Conservation (phyloP, 1,140 invertebrate genomes). For the Cotesia chilonis region DNA sequence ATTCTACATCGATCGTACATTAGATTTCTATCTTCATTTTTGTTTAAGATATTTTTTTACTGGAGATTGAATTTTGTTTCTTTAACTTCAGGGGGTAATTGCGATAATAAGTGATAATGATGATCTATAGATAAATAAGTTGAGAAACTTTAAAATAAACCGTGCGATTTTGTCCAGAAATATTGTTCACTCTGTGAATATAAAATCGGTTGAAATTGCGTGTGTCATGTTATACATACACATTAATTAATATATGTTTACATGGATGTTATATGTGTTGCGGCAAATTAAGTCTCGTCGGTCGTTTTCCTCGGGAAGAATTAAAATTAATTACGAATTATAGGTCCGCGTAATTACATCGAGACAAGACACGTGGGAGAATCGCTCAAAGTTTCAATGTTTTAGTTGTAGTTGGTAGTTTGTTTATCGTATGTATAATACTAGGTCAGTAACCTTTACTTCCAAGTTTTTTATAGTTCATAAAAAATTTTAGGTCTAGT, state of each 20-base stretch:
- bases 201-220: slow-evolving; percentile 24
- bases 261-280: slow-evolving; percentile 32
- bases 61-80: too few relatives aligned
- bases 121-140: too few relatives aligned
- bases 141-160: too few relatives aligned
- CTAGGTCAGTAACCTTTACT: too few relatives aligned
- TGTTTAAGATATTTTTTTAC: neutral
- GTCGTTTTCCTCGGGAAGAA: slow-evolving; percentile 32
- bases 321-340: slow-evolving; percentile 45
- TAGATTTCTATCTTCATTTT: slow-evolving; percentile 20
- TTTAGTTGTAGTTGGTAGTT: neutral
- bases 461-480: too few relatives aligned
- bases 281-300: slow-evolving; percentile 33
- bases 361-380: slow-evolving; percentile 37
- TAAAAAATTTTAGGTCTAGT: slow-evolving; percentile 18
- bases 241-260: too few relatives aligned
- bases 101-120: too few relatives aligned
- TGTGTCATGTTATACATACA: too few relatives aligned
- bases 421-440: neutral
- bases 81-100: too few relatives aligned
- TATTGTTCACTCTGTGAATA: too few relatives aligned
- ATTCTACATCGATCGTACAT: slow-evolving; percentile 35
- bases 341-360: slow-evolving; percentile 38
- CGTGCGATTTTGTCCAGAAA: too few relatives aligned
- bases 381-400: slow-evolving; percentile 19